These are phyloP conservation scores for Smithornis capensis DNA, from an alignment of 2,113 vertebrate genomes.

Conservation along the genomic window DNA sequence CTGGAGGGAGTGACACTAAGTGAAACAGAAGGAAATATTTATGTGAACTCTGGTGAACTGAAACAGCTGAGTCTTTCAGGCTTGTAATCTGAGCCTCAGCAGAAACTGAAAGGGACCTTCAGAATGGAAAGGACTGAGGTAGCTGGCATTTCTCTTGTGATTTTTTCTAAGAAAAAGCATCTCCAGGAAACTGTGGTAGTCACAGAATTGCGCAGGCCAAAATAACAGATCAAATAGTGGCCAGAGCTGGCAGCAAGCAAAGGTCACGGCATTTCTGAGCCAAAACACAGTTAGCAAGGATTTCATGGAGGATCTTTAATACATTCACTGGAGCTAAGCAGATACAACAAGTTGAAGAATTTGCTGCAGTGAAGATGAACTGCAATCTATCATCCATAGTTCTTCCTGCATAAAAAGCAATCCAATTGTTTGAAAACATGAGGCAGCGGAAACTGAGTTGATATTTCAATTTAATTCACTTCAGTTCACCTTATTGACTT, in stretches of 20 bases:
- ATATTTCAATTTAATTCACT: constrained; percentile 40
- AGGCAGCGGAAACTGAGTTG: constrained; percentile 13
- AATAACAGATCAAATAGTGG: background rate
- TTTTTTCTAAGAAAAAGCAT: background rate
- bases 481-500: constrained; percentile 15
- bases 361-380: background rate
- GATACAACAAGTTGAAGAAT: background rate
- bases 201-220: background rate
- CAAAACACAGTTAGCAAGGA: background rate
- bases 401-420: constrained; percentile 9
- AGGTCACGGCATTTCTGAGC: background rate
- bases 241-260: background rate
- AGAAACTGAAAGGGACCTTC: background rate
- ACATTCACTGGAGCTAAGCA: background rate
- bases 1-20: background rate
- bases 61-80: background rate
- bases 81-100: background rate
- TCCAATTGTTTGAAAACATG: constrained; percentile 36
- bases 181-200: background rate
- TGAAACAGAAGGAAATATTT: background rate
- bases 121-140: background rate
- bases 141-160: background rate
- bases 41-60: background rate
- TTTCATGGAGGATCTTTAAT: background rate
- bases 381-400: background rate